Conservation (phyloP, 2,888 invertebrate species). For the Pandemis cinnamomeana region DNA sequence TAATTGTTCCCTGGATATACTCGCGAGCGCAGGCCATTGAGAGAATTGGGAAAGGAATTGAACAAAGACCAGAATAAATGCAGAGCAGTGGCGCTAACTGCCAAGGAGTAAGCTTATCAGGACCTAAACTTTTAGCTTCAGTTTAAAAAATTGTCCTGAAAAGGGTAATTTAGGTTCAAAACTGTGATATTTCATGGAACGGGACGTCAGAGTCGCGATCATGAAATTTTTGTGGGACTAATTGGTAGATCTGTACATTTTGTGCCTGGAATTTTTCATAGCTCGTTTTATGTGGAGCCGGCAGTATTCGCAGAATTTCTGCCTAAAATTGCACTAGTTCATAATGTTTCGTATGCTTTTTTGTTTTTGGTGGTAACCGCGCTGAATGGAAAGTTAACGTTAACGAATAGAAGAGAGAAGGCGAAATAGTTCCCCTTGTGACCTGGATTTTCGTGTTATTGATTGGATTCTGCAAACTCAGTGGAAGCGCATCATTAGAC, state of each 20-base stretch:
- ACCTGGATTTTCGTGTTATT: no score
- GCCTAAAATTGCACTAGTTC: not conserved
- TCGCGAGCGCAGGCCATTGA: not conserved
- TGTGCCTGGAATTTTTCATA: not conserved
- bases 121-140: conserved; percentile 3
- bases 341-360: not conserved
- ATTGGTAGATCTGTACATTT: conserved; percentile 3
- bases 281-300: not conserved
- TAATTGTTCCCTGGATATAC: conserved; percentile 10
- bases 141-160: not conserved
- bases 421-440: no score
- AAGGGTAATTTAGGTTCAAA: conserved; percentile 46
- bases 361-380: not conserved
- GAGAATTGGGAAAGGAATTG: conserved; percentile 22
- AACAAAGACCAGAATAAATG: conserved; percentile 12
- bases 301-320: not conserved
- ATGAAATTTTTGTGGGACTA: conserved; percentile 4
- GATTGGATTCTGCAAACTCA: no score
- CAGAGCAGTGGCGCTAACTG: not conserved
- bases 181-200: conserved; percentile 53
- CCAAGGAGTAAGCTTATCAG: conserved; percentile 9
- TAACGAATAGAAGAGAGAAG: not conserved
- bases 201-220: conserved; percentile 2
- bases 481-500: no score
- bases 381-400: no score